Evolutionary conservation across 2,888 invertebrate genomes (phyloP), one percentile per base, ranked within the genome.

Genomic region (Prosopocoilus inquinatus): DNA sequence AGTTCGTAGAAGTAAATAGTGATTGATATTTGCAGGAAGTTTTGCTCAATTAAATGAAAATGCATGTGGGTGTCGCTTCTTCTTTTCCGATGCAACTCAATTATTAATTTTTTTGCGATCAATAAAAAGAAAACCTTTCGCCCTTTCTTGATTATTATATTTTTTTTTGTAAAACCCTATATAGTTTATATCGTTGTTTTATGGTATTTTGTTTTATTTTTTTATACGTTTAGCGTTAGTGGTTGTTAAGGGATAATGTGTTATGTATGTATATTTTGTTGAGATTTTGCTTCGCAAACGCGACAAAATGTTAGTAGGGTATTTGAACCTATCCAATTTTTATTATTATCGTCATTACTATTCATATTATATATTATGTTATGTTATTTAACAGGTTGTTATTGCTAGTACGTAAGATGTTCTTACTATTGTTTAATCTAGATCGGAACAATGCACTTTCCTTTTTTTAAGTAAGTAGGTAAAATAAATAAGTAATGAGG

Each of bases 211-310:
- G 47, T 57, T 51, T 43, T 28, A 50, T 53, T 50, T 52, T 52
- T 33, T 59, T 59, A 46, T 55, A 52, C 50, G 41, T 54, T 54
- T 50, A 51, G 52, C 56, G 46, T 35, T 63, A 51, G 45, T 57
- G 58, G 58, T 58, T 47, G 36, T 53, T 54, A 52, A 53, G 58
- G 53, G 20, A 28, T 20, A 3, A 20, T 20, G 4, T 20, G 20
- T 55, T n/a, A n/a, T n/a, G 47, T 51, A 34, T 52, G 55, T 51
- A 51, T 60, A 61, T 57, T 55, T 38, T 54, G 41, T 48, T 50
- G 54, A 53, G 60, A 56, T 52, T 53, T 63, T 63, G 63, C 63
- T 63, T n/a, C n/a, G n/a, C 61, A 63, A 63, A n/a, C n/a, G n/a
- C n/a, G 51, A 50, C 55, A 58, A 57, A 53, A 56, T 47, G 56